Percentiles rank a stretch among this genome's conserved stretches.
phyloP scores from a whole-genome alignment of 1,140 invertebrate genomes.

The Aphelinus certus region DNA sequence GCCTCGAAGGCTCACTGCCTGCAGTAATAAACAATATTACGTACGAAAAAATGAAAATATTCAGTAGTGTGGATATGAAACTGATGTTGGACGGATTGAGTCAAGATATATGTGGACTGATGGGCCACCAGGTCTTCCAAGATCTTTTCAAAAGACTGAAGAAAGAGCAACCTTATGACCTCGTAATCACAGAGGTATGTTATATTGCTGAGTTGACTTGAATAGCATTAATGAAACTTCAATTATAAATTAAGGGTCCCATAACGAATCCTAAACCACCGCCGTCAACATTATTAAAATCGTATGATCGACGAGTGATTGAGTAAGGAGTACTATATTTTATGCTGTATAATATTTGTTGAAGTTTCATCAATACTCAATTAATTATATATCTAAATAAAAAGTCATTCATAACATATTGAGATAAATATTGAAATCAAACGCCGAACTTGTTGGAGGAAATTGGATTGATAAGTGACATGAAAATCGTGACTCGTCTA shows the following conservation, averaged over 20 bases:
- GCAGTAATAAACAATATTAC: conserved; percentile 43
- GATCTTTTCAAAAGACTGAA: conserved; percentile 40
- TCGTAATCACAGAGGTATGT: conserved; percentile 42
- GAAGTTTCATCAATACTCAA: too few species aligned
- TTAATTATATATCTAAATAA: too few species aligned
- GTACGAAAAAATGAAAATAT: conserved; percentile 3
- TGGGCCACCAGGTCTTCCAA: conserved; percentile 39
- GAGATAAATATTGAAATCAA: too few species aligned
- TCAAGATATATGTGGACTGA: conserved; percentile 35
- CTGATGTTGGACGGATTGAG: conserved; percentile 8
- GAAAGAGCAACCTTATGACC: conserved; percentile 40
- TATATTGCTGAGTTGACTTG: not conserved
- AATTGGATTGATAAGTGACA: too few species aligned
- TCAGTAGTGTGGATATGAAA: not conserved
- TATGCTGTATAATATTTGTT: too few species aligned
- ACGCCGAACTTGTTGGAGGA: too few species aligned
- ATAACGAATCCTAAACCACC: not conserved
- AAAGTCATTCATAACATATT: too few species aligned
- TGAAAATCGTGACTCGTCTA: too few species aligned
- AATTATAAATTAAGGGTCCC: not conserved
- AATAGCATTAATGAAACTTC: too few species aligned
- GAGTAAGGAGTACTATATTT: too few species aligned
- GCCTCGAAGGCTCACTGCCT: conserved; percentile 40
- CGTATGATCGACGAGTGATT: too few species aligned
- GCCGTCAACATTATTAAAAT: too few species aligned